Conservation (phyloP, 2,888 invertebrate species). For the Trichacis sp. region DNA sequence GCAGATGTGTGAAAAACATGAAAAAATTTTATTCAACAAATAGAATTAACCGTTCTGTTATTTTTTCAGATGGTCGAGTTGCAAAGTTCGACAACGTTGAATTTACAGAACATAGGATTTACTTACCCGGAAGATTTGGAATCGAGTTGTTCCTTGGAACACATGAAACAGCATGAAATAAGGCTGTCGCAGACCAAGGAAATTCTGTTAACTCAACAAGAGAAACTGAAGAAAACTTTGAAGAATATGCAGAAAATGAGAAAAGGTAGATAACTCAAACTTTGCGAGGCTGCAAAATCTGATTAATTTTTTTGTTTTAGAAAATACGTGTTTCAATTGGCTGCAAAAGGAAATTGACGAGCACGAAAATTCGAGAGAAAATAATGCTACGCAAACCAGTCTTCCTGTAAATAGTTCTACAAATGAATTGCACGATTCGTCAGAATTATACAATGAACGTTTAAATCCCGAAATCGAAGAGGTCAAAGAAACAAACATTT, state of each 20-base stretch:
- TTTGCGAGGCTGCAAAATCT: constrained; percentile 3
- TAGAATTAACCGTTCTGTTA: constrained; percentile 5
- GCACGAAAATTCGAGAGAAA: constrained; percentile 55
- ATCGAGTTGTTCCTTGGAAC: constrained; percentile 75
- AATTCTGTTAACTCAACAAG: constrained; percentile 75
- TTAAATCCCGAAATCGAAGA: constrained; percentile 58
- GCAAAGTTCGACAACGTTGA: constrained; percentile 72
- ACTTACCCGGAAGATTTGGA: constrained; percentile 74
- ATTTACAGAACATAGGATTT: constrained; percentile 76
- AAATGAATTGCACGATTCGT: constrained; percentile 17
- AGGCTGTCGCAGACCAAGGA: constrained; percentile 76
- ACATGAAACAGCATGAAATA: constrained; percentile 76
- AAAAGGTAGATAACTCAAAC: constrained; percentile 53
- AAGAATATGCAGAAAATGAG: constrained; percentile 68
- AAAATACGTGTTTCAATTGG: constrained; percentile 52
- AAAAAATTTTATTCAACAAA: background rate
- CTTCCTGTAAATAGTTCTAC: constrained; percentile 46
- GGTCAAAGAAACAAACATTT: constrained; percentile 73
- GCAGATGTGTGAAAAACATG: constrained; percentile 62
- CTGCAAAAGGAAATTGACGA: constrained; percentile 58
- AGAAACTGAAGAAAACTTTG: constrained; percentile 71
- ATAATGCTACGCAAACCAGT: constrained; percentile 60
- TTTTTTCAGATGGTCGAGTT: constrained; percentile 74
- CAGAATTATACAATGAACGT: constrained; percentile 51
- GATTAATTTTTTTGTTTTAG: too few relatives aligned